Conservation (phyloP, 2,113 vertebrate species). For the Paradisaea rubra region DNA sequence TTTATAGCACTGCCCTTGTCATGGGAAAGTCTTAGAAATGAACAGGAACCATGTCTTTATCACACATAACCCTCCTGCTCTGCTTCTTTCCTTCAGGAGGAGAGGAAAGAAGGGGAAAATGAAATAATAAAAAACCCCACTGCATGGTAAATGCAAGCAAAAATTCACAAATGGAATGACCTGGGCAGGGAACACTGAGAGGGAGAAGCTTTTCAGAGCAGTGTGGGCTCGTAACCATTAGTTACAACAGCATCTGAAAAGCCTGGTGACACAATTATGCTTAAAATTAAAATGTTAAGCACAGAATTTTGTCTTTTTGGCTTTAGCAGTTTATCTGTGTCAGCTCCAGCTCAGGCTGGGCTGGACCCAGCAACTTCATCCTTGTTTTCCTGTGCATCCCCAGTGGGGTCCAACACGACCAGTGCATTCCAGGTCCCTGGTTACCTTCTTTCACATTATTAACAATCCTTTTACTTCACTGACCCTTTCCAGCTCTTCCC, state of each 20-base stretch:
- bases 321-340: not conserved
- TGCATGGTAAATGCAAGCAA: not conserved
- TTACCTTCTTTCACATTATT: not conserved
- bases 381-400: not conserved
- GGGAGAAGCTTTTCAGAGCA: not conserved
- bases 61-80: not conserved
- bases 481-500: not conserved
- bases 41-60: not conserved
- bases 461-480: not conserved
- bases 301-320: not conserved
- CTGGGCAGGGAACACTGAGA: not conserved
- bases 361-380: not conserved
- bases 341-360: not conserved
- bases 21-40: not conserved
- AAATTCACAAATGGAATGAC: not conserved
- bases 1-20: not conserved
- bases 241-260: not conserved
- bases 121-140: rapidly evolving
- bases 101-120: not conserved
- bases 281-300: not conserved
- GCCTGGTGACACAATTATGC: not conserved
- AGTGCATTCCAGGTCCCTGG: not conserved
- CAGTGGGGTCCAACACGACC: rapidly evolving
- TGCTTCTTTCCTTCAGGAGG: not conserved
- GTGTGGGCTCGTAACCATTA: not conserved